These are phyloP conservation scores for Heterodera carotae DNA, from an alignment of 1,140 invertebrate species.

Conservation along the genomic window DNA sequence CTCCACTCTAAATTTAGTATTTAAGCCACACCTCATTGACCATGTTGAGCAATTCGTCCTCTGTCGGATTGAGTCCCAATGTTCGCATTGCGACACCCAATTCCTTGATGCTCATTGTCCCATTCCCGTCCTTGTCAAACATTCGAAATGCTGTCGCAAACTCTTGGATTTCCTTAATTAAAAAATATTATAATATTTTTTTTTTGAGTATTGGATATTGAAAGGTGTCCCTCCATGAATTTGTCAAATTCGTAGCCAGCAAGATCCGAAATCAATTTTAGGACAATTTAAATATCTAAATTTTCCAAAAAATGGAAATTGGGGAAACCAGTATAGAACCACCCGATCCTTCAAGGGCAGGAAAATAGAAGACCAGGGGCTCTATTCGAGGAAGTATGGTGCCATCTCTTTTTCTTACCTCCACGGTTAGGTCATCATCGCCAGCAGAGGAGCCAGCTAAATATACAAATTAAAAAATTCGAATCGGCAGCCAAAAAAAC, in stretches of 20 bases:
- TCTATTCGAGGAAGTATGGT: too few species aligned
- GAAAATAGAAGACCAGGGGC: too few species aligned
- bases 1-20: too few species aligned
- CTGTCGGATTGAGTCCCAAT: conserved; percentile 63
- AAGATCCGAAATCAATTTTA: too few species aligned
- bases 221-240: too few species aligned
- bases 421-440: conserved; percentile 62
- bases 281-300: too few species aligned
- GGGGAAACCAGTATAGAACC: too few species aligned
- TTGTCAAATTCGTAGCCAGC: too few species aligned
- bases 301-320: too few species aligned
- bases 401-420: conserved; percentile 17
- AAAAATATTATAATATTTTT: too few species aligned
- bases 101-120: conserved; percentile 66
- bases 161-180: conserved; percentile 57
- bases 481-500: conserved; percentile 7
- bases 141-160: conserved; percentile 65
- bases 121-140: conserved; percentile 65
- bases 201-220: too few species aligned
- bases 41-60: conserved; percentile 61
- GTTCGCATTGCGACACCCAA: conserved; percentile 65
- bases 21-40: conserved; percentile 54
- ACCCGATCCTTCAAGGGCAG: too few species aligned
- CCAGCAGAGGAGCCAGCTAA: conserved; percentile 60
- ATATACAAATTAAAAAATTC: conserved; percentile 15